A percentile compares a stretch with the other conserved stretches of the same genome.
These are phyloP conservation scores for Trissonchulus latispiculum DNA, from an alignment of 2,888 invertebrate genomes.

Conservation along the genomic window DNA sequence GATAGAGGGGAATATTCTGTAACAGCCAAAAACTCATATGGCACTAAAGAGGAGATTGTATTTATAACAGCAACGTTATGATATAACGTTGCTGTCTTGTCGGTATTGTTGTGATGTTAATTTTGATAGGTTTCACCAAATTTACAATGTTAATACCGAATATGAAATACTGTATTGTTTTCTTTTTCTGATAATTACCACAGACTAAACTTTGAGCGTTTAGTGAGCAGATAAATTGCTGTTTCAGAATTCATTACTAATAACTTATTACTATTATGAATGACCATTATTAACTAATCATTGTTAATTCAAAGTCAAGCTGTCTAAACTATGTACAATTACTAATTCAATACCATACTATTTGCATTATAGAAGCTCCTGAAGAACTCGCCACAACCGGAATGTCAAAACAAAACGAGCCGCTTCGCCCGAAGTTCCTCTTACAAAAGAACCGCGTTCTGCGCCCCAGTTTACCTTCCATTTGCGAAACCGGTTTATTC, in stretches of 20 bases:
- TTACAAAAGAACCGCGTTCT: constrained; percentile 83
- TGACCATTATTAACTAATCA: not conserved
- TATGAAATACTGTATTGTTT: too few relatives aligned
- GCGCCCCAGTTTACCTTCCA: constrained; percentile 96
- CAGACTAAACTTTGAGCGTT: too few relatives aligned
- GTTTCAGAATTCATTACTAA: not conserved
- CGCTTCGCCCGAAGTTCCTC: constrained; percentile 54
- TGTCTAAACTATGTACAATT: not conserved
- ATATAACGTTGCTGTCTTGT: too few relatives aligned
- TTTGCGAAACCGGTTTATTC: constrained; percentile 94
- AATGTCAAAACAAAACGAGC: not conserved
- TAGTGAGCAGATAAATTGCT: too few relatives aligned
- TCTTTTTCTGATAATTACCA: too few relatives aligned
- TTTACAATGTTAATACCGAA: too few relatives aligned
- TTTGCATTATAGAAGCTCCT: not conserved
- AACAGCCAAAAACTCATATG: constrained; percentile 89
- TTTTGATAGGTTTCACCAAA: too few relatives aligned
- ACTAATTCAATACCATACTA: not conserved
- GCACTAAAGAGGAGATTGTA: constrained; percentile 85
- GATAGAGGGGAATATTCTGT: constrained; percentile 97
- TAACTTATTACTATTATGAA: not conserved
- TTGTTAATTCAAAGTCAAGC: not conserved
- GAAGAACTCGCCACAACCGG: not conserved
- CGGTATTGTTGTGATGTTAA: too few relatives aligned
- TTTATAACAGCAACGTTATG: constrained; percentile 71